These are phyloP conservation scores for Diadema setosum DNA, from an alignment of 35 echinoderm and acorn worm genomes.

Conservation along the genomic window DNA sequence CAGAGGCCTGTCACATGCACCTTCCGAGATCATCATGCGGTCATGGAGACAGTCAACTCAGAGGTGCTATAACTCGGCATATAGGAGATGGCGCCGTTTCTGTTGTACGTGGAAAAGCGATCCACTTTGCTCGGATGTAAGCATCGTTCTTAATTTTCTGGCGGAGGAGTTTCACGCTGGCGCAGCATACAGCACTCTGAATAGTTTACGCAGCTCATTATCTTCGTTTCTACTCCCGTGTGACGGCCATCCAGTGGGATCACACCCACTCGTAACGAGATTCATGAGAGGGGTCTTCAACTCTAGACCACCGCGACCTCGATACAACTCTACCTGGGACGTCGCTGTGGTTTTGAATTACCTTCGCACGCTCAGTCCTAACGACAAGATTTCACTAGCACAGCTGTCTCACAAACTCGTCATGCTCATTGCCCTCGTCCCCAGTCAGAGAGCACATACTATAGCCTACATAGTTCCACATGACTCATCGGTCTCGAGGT, in stretches of 20 bases:
- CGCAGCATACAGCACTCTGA: conserved; percentile 27
- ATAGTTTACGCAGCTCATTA: conserved; percentile 29
- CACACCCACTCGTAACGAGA: conserved; percentile 8
- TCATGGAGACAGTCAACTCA: conserved; percentile 59
- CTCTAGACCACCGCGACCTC: not conserved
- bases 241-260: not conserved
- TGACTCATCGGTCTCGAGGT: no score
- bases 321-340: conserved; percentile 13
- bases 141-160: not conserved
- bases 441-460: not conserved
- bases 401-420: not conserved
- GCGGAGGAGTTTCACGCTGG: not conserved
- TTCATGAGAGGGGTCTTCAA: conserved; percentile 59
- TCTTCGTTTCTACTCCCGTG: not conserved
- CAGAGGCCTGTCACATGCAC: conserved; percentile 30
- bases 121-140: conserved; percentile 10
- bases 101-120: conserved; percentile 18
- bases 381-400: not conserved
- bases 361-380: not conserved
- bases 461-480: no score
- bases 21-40: conserved; percentile 48
- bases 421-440: not conserved
- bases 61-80: conserved; percentile 35
- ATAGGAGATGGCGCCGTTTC: conserved; percentile 61
- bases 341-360: not conserved